Conservation (phyloP, 1,140 invertebrate genomes). For the Dysdera silvatica region DNA sequence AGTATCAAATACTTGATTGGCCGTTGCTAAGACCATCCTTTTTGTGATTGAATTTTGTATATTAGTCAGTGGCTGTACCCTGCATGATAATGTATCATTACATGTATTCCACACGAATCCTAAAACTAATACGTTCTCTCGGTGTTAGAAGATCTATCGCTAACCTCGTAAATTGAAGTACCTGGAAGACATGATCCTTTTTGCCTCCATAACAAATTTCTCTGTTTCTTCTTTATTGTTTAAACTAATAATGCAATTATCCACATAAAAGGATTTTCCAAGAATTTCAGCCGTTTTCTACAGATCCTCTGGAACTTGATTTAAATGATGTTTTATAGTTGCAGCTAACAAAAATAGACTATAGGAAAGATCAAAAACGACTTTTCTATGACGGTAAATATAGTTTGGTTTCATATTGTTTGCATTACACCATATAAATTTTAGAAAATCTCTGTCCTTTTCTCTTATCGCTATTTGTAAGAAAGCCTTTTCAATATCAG, state of each 20-base stretch:
- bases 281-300: not conserved
- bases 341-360: slow-evolving; percentile 8
- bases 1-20: not conserved
- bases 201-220: not conserved
- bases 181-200: not conserved
- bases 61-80: not conserved
- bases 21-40: not conserved
- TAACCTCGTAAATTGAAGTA: slow-evolving; percentile 5
- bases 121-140: not conserved
- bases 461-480: not conserved
- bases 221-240: not conserved
- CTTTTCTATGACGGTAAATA: not conserved
- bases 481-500: slow-evolving; percentile 13
- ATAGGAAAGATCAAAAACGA: slow-evolving; percentile 9
- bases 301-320: slow-evolving; percentile 1
- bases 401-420: not conserved
- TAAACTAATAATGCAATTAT: slow-evolving; percentile 12
- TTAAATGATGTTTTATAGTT: slow-evolving; percentile 2
- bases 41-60: not conserved
- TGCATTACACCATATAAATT: slow-evolving; percentile 1
- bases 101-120: not conserved
- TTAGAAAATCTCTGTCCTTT: slow-evolving; percentile 7
- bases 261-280: slow-evolving; percentile 1
- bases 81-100: not conserved
- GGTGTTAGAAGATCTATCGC: not conserved